phyloP scores from a whole-genome alignment of 2,797 vertebrate genomes.

The Strix occidentalis region DNA sequence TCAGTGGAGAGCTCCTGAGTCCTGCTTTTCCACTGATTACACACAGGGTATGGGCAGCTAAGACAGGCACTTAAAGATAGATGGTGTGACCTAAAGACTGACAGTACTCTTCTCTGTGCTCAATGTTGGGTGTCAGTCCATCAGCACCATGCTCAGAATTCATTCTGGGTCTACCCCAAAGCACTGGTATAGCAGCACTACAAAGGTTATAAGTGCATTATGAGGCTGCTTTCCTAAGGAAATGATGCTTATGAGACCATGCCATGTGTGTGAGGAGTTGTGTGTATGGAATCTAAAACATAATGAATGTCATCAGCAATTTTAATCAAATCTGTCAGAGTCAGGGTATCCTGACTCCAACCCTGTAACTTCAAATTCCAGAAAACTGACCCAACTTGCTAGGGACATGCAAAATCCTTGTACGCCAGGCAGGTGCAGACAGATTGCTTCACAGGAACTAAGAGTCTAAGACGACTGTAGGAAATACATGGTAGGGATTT shows the following conservation, averaged over 20 bases:
- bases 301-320: neutral
- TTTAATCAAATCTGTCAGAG: neutral
- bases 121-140: neutral
- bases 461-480: neutral
- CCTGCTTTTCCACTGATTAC: neutral
- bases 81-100: neutral
- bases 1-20: neutral
- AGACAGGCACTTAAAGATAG: neutral
- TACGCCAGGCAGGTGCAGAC: neutral
- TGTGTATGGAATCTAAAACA: neutral
- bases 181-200: neutral
- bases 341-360: neutral
- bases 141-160: neutral
- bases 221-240: neutral
- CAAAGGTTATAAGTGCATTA: accelerated
- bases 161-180: neutral
- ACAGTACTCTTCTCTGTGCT: neutral
- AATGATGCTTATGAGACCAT: neutral
- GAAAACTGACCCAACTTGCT: neutral
- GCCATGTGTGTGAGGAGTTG: neutral
- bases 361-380: neutral
- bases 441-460: neutral
- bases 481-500: neutral
- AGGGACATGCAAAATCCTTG: neutral
- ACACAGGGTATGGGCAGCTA: neutral